Percentiles rank a stretch among this genome's conserved stretches.
phyloP scores from a whole-genome alignment of 2,888 invertebrate species.

The Troides helena region DNA sequence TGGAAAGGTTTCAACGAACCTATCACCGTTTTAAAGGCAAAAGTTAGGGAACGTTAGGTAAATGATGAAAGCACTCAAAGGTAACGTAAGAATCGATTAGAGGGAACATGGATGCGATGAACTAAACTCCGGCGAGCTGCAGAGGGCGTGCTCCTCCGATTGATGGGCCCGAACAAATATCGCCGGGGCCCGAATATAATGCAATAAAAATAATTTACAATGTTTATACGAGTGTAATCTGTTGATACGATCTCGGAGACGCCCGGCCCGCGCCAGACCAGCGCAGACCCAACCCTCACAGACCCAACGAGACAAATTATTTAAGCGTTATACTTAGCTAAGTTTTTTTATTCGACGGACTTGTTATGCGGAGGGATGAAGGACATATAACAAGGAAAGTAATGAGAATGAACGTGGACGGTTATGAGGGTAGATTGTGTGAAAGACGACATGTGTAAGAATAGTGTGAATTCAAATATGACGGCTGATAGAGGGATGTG shows the following conservation, averaged over 20 bases:
- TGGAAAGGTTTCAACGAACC: too few species aligned
- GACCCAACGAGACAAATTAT: slow-evolving; percentile 21
- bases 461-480: too few species aligned
- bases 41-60: not conserved
- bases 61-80: not conserved
- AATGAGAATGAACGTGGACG: too few species aligned
- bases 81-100: slow-evolving; percentile 23
- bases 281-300: slow-evolving; percentile 10
- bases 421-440: too few species aligned
- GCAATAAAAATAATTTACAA: slow-evolving; percentile 79
- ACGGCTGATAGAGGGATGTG: too few species aligned
- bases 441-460: too few species aligned
- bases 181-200: slow-evolving; percentile 63
- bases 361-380: too few species aligned
- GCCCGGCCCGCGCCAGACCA: slow-evolving; percentile 55
- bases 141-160: slow-evolving; percentile 48
- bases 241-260: slow-evolving; percentile 63
- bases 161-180: slow-evolving; percentile 73
- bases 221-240: slow-evolving; percentile 71
- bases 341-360: too few species aligned
- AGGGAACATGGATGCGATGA: slow-evolving; percentile 15
- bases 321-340: too few species aligned
- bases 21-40: not conserved
- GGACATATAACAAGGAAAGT: too few species aligned
- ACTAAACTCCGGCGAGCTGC: slow-evolving; percentile 1